Evolutionary conservation across 2,797 vertebrate genomes (phyloP), one percentile per base, ranked within the genome.

Genomic region (Enteromius paludinosus): DNA sequence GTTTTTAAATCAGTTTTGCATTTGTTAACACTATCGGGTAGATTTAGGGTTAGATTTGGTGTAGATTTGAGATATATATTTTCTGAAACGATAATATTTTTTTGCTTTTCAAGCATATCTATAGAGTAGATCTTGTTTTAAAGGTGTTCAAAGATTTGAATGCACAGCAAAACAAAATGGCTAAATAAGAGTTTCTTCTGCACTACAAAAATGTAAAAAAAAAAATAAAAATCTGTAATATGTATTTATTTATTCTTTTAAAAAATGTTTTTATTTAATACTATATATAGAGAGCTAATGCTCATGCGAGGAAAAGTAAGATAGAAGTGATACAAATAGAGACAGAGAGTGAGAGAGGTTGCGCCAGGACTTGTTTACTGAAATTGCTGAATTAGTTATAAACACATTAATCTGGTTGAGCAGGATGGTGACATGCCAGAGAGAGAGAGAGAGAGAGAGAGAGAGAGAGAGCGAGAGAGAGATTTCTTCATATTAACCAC

Each of bases 321-420:
- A 77, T 54, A 76, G 69, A 70, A 66, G n/a, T 23, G 49, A 76
- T 66, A 59, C 11, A 76, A 66, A 76, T 30, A 12, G 33, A 75
- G 62, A 82, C 33, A 30, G 11, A 72, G 18, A 66, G 61, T 30
- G 62, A 81, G 38, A 81, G 73, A 69, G 62, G 83, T 86, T 84
- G 64, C 70, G 54, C 74, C 66, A 72, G 69, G 79, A 33, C 77
- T 84, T 88, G 86, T 87, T 88, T 90, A 87, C 85, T 80, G 84
- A 87, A 88, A 88, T 81, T 33, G 83, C 86, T 88, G 83, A 86
- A 74, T 88, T 81, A 79, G 79, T 82, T 85, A 79, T 88, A 88
- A 88, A 88, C 88, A 89, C 71, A 87, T 79, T 81, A 85, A 87
- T 89, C 86, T 87, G 62, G 45, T 69, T 79, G 45, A 85, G 76